These are phyloP conservation scores for Bubo scandiacus DNA, from an alignment of 2,113 vertebrate genomes.

Conservation along the genomic window DNA sequence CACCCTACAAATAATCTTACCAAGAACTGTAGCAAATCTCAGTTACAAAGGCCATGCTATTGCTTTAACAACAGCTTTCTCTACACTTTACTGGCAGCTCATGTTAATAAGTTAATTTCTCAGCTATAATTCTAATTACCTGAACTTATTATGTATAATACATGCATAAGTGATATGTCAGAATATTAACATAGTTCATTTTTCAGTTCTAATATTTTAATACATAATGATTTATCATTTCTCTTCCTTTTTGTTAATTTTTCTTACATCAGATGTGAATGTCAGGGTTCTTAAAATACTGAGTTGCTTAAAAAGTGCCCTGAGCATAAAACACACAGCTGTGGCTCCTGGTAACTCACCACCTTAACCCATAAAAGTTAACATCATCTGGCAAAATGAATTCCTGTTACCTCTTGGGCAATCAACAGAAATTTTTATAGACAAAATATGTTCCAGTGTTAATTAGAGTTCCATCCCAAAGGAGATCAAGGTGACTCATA, in stretches of 20 bases:
- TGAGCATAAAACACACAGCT: neutral
- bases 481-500: constrained; percentile 50
- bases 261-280: neutral
- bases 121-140: neutral
- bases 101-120: neutral
- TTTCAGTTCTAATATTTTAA: neutral
- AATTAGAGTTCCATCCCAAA: constrained; percentile 48
- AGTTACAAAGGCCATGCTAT: neutral
- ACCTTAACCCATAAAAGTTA: constrained; percentile 11
- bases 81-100: neutral
- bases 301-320: neutral
- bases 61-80: neutral
- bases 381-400: constrained; percentile 14
- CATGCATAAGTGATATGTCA: neutral
- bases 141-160: neutral
- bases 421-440: constrained; percentile 41
- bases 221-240: neutral
- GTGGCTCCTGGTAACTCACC: neutral
- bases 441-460: constrained; percentile 35
- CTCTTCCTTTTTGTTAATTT: neutral
- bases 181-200: neutral
- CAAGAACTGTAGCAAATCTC: neutral
- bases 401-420: constrained; percentile 11
- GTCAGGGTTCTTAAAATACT: neutral
- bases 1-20: neutral